A percentile compares a stretch with the other conserved stretches of the same genome.
These are phyloP conservation scores for Adelosebastes latens DNA, from an alignment of 2,797 vertebrate species.

Conservation along the genomic window DNA sequence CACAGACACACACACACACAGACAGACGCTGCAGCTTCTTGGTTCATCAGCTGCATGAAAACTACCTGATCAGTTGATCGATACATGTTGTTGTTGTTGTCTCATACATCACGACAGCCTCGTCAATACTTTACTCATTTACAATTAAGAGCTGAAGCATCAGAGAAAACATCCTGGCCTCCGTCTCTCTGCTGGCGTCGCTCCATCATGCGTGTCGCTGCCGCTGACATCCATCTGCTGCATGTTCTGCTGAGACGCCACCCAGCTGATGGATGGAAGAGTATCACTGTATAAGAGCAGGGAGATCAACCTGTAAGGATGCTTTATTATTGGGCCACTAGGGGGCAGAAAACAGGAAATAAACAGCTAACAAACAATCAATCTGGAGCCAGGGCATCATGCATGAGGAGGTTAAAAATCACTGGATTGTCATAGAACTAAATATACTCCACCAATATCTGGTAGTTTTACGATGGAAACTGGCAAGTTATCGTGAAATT, in stretches of 20 bases:
- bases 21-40: not conserved
- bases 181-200: conserved; percentile 9
- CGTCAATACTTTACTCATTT: conserved; percentile 18
- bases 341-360: not conserved
- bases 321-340: not conserved
- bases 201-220: conserved; percentile 14
- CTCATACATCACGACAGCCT: conserved; percentile 25
- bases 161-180: conserved; percentile 6
- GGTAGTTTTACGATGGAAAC: not conserved
- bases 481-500: rapidly evolving
- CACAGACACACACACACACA: not conserved
- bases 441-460: not conserved
- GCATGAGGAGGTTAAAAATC: not conserved
- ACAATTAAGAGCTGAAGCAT: conserved; percentile 22
- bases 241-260: not conserved
- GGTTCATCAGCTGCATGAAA: not conserved
- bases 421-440: not conserved
- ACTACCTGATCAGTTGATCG: conserved; percentile 6
- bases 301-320: not conserved
- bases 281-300: not conserved
- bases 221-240: conserved; percentile 47
- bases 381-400: not conserved
- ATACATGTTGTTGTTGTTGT: not conserved
- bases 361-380: not conserved
- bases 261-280: conserved; percentile 8